Conservation (phyloP, 2,797 vertebrate species). For the Oreochromis mossambicus region DNA sequence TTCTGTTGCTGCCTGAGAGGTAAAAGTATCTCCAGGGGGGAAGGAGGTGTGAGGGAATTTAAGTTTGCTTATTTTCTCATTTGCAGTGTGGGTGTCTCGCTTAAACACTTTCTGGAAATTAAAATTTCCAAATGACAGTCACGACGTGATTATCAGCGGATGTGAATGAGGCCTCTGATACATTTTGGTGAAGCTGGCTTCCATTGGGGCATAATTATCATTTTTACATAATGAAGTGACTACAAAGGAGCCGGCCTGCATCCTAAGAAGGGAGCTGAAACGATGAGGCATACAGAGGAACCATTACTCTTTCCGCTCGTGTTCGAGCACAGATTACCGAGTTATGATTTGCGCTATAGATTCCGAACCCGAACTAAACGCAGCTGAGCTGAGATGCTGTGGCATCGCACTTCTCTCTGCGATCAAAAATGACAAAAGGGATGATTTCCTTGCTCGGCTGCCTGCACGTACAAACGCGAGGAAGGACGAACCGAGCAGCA, state of each 20-base stretch:
- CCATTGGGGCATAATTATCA: conserved; percentile 68
- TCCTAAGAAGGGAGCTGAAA: conserved; percentile 35
- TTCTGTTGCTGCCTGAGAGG: neutral
- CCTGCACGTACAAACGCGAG: neutral
- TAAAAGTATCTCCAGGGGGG: neutral
- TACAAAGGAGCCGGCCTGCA: conserved; percentile 63
- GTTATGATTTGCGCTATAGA: neutral
- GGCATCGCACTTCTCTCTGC: neutral
- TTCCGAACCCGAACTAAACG: neutral
- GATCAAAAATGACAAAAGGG: conserved; percentile 18
- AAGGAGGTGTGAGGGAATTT: neutral
- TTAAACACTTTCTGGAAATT: conserved; percentile 37
- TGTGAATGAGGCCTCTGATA: conserved; percentile 56
- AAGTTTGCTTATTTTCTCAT: neutral
- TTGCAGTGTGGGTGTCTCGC: neutral
- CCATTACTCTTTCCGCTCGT: conserved; percentile 30
- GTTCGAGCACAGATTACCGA: conserved; percentile 7
- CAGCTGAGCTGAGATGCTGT: neutral
- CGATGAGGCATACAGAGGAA: conserved; percentile 13
- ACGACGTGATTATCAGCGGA: conserved; percentile 55
- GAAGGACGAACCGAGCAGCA: conserved; percentile 29
- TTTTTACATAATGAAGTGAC: conserved; percentile 69
- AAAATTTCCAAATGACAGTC: conserved; percentile 40
- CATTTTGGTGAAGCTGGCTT: conserved; percentile 51
- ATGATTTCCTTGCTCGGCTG: neutral